A percentile compares a stretch with the other conserved stretches of the same genome.
phyloP scores from a whole-genome alignment of 2,888 invertebrate genomes.

The Andrena flavipes region DNA sequence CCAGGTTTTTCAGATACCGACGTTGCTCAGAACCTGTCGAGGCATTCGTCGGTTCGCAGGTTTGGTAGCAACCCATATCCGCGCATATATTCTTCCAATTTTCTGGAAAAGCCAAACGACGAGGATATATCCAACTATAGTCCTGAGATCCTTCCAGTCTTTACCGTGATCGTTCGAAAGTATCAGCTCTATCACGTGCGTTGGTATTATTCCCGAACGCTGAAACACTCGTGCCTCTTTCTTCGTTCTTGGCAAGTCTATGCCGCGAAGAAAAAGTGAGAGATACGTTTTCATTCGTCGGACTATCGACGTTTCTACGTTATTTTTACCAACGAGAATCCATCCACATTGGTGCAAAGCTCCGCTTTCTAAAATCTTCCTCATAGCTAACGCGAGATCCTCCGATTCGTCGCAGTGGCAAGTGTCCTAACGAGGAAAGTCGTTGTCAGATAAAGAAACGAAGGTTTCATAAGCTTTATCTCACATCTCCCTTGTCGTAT shows the following conservation, averaged over 20 bases:
- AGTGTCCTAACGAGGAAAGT: constrained; percentile 42
- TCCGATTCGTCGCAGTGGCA: constrained; percentile 63
- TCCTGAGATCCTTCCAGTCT: not conserved
- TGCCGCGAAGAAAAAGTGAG: not conserved
- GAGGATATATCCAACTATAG: not conserved
- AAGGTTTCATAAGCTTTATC: not conserved
- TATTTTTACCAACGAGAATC: constrained; percentile 81
- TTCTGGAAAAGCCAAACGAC: constrained; percentile 2
- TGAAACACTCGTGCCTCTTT: constrained; percentile 85
- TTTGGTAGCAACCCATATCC: not conserved
- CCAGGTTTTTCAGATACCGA: constrained; percentile 76
- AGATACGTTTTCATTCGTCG: not conserved
- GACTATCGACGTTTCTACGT: not conserved
- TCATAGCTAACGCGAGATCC: constrained; percentile 78
- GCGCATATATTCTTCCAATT: constrained; percentile 24
- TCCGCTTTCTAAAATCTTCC: constrained; percentile 78
- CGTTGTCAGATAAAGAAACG: not conserved
- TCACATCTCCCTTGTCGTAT: constrained; percentile 31
- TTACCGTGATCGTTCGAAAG: constrained; percentile 61
- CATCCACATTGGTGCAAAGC: constrained; percentile 81
- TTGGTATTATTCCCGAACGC: constrained; percentile 85
- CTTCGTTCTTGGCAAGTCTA: constrained; percentile 85
- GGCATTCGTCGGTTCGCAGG: not conserved
- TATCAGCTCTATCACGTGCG: constrained; percentile 86
- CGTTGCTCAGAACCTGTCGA: constrained; percentile 6